Percentiles rank a stretch among this genome's conserved stretches.
phyloP scores from a whole-genome alignment of 2,113 vertebrate species.

The Microcebus ravelobensis region DNA sequence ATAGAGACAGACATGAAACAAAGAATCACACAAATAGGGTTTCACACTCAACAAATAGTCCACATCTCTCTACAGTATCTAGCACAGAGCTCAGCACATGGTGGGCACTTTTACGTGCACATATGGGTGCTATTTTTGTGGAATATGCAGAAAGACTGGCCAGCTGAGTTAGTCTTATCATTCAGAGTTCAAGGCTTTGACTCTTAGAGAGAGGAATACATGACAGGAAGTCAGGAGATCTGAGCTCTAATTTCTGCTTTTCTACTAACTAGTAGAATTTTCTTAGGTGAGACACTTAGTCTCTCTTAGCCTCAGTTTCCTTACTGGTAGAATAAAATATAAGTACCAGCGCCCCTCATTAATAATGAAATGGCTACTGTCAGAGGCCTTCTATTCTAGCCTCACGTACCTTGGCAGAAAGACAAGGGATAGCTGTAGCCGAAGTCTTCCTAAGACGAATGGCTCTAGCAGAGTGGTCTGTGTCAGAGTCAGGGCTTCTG shows the following conservation, averaged over 20 bases:
- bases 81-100: neutral
- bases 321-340: neutral
- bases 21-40: slow-evolving; percentile 29
- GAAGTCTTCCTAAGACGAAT: neutral
- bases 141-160: neutral
- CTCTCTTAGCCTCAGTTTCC: neutral
- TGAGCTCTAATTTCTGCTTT: neutral
- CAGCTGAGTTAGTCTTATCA: neutral
- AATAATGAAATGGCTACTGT: neutral
- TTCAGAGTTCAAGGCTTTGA: neutral
- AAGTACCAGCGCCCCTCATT: neutral
- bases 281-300: neutral
- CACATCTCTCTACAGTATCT: slow-evolving; percentile 17
- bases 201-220: neutral
- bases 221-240: neutral
- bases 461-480: neutral
- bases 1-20: slow-evolving; percentile 48
- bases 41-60: slow-evolving; percentile 59
- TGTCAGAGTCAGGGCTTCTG: neutral
- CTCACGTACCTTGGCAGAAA: slow-evolving; percentile 20
- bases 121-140: neutral
- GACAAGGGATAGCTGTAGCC: neutral
- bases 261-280: neutral
- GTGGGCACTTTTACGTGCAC: neutral
- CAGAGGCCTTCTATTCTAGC: neutral